Evolutionary conservation across 1,140 invertebrate genomes (phyloP).

Genomic region (Trachymyrmex cornetzi): DNA sequence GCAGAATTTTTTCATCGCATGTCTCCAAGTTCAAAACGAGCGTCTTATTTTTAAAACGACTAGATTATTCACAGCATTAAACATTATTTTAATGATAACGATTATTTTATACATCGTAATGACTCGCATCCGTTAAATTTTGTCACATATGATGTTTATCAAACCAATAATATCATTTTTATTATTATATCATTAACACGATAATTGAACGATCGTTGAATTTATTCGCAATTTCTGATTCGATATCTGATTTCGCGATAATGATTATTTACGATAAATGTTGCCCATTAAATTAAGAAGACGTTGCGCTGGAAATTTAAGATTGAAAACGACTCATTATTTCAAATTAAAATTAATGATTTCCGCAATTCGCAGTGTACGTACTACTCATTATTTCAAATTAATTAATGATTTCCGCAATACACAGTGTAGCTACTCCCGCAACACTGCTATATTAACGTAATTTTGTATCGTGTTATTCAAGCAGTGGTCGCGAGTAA

Average conservation of each 20-base stretch:
- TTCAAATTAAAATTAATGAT: constrained; percentile 18
- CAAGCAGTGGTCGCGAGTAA: constrained; percentile 51
- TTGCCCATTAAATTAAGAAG: background rate
- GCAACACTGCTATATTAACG: background rate
- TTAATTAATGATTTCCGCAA: constrained; percentile 3
- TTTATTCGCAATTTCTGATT: background rate
- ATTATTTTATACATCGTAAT: constrained; percentile 13
- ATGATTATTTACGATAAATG: background rate
- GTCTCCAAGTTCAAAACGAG: background rate
- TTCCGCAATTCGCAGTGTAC: background rate
- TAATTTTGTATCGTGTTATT: background rate
- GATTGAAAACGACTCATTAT: background rate
- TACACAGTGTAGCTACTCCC: background rate
- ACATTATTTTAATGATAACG: constrained; percentile 6
- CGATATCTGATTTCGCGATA: background rate
- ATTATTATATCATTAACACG: background rate
- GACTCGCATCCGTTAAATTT: constrained; percentile 21
- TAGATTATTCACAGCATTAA: constrained; percentile 26
- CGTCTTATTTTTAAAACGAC: constrained; percentile 12
- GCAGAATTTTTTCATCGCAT: background rate
- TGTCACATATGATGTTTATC: background rate
- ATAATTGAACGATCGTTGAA: constrained; percentile 25
- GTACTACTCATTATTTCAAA: background rate
- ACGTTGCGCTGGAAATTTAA: background rate
- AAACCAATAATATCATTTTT: background rate